phyloP scores from a whole-genome alignment of 1,140 invertebrate species.

The Drosophila teissieri region DNA sequence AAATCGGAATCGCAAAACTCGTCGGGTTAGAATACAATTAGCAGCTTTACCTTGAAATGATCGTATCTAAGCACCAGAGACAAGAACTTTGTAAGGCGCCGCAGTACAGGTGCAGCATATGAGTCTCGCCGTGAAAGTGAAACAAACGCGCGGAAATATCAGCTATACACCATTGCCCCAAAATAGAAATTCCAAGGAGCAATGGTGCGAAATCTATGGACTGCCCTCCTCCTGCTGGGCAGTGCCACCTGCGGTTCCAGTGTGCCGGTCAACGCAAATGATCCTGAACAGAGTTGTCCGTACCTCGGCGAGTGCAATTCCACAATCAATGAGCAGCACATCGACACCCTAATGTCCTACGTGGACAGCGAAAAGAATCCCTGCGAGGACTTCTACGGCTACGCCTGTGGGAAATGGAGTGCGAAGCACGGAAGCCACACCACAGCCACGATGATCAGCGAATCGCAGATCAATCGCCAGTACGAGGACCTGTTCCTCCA shows the following conservation, averaged over 20 bases:
- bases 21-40: background rate
- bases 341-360: constrained; percentile 84
- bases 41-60: constrained; percentile 56
- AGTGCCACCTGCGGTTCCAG: constrained; percentile 13
- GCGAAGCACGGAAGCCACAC: constrained; percentile 31
- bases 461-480: constrained; percentile 37
- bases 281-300: constrained; percentile 38
- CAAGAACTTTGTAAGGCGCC: constrained; percentile 20
- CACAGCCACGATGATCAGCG: constrained; percentile 61
- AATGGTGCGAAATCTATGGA: constrained; percentile 14
- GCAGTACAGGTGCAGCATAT: background rate
- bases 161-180: background rate
- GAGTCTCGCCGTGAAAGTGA: constrained; percentile 1
- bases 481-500: constrained; percentile 48
- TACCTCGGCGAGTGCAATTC: constrained; percentile 30
- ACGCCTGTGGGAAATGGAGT: constrained; percentile 94
- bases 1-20: background rate
- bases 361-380: constrained; percentile 92
- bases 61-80: constrained; percentile 35
- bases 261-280: constrained; percentile 22
- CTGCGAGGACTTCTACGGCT: constrained; percentile 95
- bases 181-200: background rate
- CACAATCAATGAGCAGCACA: constrained; percentile 48
- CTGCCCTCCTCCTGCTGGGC: constrained; percentile 1
- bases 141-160: background rate